These are phyloP conservation scores for Austrolebias charrua DNA, from an alignment of 2,797 vertebrate species.

Conservation along the genomic window DNA sequence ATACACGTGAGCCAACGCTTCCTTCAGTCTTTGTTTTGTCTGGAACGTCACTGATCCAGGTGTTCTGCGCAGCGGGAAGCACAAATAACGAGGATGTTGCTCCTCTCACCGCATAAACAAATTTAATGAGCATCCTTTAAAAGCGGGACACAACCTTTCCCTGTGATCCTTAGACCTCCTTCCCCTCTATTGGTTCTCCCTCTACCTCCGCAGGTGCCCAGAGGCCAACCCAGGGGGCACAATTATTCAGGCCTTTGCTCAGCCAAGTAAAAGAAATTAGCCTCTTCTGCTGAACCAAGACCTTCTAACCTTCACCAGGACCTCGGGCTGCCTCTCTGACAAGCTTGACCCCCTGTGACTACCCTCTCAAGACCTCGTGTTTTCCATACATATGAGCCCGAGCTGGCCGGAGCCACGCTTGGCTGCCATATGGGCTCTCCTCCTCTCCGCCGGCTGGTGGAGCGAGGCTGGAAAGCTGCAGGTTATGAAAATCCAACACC, in stretches of 20 bases:
- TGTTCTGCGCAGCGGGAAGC: background rate
- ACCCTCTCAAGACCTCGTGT: slow-evolving; percentile 55
- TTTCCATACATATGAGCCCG: slow-evolving; percentile 70
- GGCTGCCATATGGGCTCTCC: slow-evolving; percentile 47
- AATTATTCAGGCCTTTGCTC: slow-evolving; percentile 79
- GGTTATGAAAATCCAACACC: no score
- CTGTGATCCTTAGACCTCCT: slow-evolving; percentile 22
- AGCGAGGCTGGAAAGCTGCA: slow-evolving; percentile 37
- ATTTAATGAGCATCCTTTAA: slow-evolving; percentile 29
- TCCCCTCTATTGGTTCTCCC: slow-evolving; percentile 30
- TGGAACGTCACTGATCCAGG: background rate
- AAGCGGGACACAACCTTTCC: slow-evolving; percentile 22
- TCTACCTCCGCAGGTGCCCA: slow-evolving; percentile 62
- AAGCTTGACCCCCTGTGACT: slow-evolving; percentile 59
- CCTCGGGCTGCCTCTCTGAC: slow-evolving; percentile 67
- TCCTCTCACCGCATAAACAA: slow-evolving; percentile 10
- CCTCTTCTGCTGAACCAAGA: slow-evolving; percentile 71
- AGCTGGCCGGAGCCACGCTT: slow-evolving; percentile 50
- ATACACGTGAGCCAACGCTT: no score
- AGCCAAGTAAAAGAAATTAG: slow-evolving; percentile 77
- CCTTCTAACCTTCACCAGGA: slow-evolving; percentile 72
- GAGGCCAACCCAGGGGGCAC: slow-evolving; percentile 69
- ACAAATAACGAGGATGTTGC: slow-evolving; percentile 6
- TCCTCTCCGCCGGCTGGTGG: slow-evolving; percentile 26
- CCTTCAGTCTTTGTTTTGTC: background rate